Conservation (phyloP, 2,113 vertebrate species). For the Xenopus laevis region DNA sequence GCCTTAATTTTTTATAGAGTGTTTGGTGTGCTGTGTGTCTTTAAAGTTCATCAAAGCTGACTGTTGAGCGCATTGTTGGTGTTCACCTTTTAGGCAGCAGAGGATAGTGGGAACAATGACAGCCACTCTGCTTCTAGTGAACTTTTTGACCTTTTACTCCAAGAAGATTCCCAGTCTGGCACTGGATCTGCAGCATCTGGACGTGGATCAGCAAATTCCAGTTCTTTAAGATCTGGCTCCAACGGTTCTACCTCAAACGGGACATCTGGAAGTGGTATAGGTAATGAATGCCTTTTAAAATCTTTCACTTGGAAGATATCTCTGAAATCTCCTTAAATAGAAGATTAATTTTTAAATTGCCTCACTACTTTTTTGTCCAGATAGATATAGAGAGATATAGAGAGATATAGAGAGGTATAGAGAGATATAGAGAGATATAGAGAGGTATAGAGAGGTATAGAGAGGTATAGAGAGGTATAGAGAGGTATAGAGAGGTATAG, state of each 20-base stretch:
- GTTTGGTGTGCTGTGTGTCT: too few relatives aligned
- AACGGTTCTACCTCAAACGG: constrained; percentile 55
- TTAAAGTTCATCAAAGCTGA: too few relatives aligned
- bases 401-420: too few relatives aligned
- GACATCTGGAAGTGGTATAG: constrained; percentile 66
- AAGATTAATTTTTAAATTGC: too few relatives aligned
- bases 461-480: too few relatives aligned
- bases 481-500: too few relatives aligned
- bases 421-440: too few relatives aligned
- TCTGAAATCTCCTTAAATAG: background rate
- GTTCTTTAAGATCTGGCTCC: constrained; percentile 57
- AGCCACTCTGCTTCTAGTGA: constrained; percentile 59
- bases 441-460: too few relatives aligned
- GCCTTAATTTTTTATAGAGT: too few relatives aligned
- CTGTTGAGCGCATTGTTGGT: too few relatives aligned
- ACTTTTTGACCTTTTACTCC: constrained; percentile 57
- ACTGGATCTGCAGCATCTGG: constrained; percentile 70
- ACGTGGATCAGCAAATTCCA: constrained; percentile 63
- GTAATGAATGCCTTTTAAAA: constrained; percentile 46
- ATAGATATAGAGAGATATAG: too few relatives aligned
- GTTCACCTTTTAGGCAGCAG: constrained; percentile 34
- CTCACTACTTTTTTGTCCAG: too few relatives aligned
- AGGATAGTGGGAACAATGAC: constrained; percentile 59
- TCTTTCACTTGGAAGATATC: background rate
- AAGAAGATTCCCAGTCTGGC: constrained; percentile 60